Evolutionary conservation across 2,113 vertebrate species (phyloP).

Genomic region (Origma solitaria): DNA sequence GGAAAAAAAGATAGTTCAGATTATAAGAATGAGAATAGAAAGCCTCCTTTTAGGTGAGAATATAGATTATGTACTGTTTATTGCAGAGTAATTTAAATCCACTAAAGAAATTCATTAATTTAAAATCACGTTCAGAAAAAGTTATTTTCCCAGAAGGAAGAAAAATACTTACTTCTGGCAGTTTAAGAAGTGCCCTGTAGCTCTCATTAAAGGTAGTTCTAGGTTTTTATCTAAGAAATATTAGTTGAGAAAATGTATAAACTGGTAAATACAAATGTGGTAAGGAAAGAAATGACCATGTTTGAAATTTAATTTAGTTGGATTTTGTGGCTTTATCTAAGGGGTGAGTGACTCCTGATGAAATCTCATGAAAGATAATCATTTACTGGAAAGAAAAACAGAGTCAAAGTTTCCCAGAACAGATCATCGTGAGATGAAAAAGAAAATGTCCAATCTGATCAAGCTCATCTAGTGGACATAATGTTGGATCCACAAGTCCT

Average conservation of each 20-base stretch:
- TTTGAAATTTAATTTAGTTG: constrained; percentile 46
- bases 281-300: not conserved
- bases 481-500: not conserved
- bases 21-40: not conserved
- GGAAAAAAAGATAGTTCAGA: not conserved
- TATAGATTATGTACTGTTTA: not conserved
- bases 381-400: not conserved
- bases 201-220: not conserved
- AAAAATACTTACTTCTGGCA: not conserved
- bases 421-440: not conserved
- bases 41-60: not conserved
- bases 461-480: not conserved
- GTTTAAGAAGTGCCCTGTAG: not conserved
- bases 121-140: not conserved
- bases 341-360: constrained; percentile 28
- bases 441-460: not conserved
- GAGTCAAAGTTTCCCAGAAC: not conserved
- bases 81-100: not conserved
- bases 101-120: not conserved
- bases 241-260: constrained; percentile 6
- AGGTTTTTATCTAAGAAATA: constrained; percentile 9
- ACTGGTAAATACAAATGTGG: constrained; percentile 47
- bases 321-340: constrained; percentile 40
- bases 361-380: constrained; percentile 45
- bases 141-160: not conserved